A percentile compares a stretch with the other conserved stretches of the same genome.
phyloP scores from a whole-genome alignment of 1,140 invertebrate species.

The Philotrypesis tridentata region DNA sequence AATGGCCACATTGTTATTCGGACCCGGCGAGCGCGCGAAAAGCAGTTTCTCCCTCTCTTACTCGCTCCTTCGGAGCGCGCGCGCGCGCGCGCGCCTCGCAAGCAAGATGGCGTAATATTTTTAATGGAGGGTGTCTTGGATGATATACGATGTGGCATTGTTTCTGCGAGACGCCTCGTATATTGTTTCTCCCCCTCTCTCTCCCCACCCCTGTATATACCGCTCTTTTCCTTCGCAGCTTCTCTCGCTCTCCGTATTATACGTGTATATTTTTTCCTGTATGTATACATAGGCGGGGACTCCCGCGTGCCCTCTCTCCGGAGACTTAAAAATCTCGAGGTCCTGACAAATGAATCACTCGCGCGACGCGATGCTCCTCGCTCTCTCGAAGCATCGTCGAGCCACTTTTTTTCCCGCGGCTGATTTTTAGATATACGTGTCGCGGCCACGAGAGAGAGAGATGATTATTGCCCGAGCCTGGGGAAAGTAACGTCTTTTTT shows the following conservation, averaged over 20 bases:
- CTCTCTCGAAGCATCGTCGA: background rate
- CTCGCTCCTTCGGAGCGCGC: constrained; percentile 26
- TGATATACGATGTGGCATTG: constrained; percentile 67
- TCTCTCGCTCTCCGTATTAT: background rate
- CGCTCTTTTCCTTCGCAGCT: background rate
- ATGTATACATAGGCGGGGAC: too few relatives aligned
- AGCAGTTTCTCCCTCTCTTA: constrained; percentile 28
- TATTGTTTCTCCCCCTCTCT: constrained; percentile 62
- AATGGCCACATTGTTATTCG: constrained; percentile 65
- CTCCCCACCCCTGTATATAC: constrained; percentile 41
- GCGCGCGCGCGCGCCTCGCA: constrained; percentile 49
- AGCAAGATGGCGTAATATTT: constrained; percentile 70
- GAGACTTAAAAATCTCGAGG: constrained; percentile 41
- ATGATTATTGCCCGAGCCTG: too few relatives aligned
- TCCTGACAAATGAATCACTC: constrained; percentile 45
- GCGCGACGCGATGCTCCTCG: background rate
- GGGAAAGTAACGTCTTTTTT: too few relatives aligned
- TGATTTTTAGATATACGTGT: background rate
- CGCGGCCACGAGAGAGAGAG: background rate
- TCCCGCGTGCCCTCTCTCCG: background rate
- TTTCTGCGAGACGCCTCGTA: constrained; percentile 64
- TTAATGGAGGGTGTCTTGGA: constrained; percentile 69
- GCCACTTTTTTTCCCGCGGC: background rate
- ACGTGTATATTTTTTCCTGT: too few relatives aligned
- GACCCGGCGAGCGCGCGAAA: constrained; percentile 55